A percentile compares a stretch with the other conserved stretches of the same genome.
phyloP scores from a whole-genome alignment of 2,113 vertebrate species.

The Coturnix japonica region DNA sequence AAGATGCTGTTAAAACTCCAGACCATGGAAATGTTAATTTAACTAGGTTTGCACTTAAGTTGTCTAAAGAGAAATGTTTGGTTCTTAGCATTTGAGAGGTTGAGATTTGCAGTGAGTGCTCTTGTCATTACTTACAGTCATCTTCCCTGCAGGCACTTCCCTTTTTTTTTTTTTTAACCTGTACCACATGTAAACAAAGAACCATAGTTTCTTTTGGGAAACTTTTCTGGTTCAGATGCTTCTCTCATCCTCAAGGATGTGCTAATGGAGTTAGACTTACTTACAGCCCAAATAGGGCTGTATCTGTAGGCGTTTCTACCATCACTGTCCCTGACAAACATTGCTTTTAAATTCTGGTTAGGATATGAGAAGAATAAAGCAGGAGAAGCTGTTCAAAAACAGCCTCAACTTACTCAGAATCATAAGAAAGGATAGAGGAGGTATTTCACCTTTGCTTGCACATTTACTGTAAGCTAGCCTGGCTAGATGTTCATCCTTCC shows the following conservation, averaged over 20 bases:
- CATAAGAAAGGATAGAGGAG: not conserved
- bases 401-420: not conserved
- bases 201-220: not conserved
- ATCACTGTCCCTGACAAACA: not conserved
- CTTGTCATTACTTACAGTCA: not conserved
- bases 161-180: not conserved
- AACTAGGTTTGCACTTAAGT: not conserved
- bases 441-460: not conserved
- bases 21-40: not conserved
- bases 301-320: not conserved
- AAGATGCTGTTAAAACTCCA: not conserved
- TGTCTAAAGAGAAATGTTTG: not conserved
- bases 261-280: not conserved
- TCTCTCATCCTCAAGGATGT: not conserved
- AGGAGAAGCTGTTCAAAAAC: not conserved
- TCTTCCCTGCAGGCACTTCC: not conserved
- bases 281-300: not conserved
- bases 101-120: not conserved
- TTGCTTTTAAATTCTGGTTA: not conserved
- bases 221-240: not conserved
- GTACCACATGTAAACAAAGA: not conserved
- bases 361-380: not conserved
- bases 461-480: fast-evolving
- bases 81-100: not conserved
- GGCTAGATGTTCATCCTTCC: not conserved